These are phyloP conservation scores for Manis javanica DNA, from an alignment of 2,797 vertebrate species.

Conservation along the genomic window DNA sequence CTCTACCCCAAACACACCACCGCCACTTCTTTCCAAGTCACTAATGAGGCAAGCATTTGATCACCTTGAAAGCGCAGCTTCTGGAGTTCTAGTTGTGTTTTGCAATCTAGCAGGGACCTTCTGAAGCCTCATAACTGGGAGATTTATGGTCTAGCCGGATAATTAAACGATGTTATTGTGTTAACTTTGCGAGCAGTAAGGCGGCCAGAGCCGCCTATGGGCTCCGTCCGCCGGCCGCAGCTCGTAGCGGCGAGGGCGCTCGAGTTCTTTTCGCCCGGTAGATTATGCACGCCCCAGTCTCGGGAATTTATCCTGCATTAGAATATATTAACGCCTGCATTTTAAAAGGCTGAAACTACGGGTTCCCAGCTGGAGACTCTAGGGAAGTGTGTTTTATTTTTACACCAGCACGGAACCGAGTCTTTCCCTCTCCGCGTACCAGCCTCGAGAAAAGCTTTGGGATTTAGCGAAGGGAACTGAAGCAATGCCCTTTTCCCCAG, in stretches of 20 bases:
- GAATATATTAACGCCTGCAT: slow-evolving; percentile 61
- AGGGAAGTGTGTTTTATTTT: slow-evolving; percentile 64
- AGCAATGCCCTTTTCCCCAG: slow-evolving; percentile 35
- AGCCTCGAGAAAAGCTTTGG: slow-evolving; percentile 33
- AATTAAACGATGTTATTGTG: slow-evolving; percentile 81
- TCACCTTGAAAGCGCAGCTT: slow-evolving; percentile 58
- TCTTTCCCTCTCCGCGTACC: background rate
- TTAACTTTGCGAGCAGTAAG: slow-evolving; percentile 77
- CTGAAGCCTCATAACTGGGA: slow-evolving; percentile 68
- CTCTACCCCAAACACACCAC: background rate
- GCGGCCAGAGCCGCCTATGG: slow-evolving; percentile 18
- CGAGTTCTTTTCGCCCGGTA: background rate
- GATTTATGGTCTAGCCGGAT: slow-evolving; percentile 68
- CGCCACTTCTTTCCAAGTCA: background rate
- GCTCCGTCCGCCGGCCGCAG: background rate
- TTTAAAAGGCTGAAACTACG: slow-evolving; percentile 48
- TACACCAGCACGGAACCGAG: background rate
- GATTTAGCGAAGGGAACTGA: background rate
- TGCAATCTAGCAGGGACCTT: slow-evolving; percentile 54
- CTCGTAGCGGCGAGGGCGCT: background rate
- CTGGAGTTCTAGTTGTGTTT: slow-evolving; percentile 66
- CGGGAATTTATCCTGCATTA: slow-evolving; percentile 49
- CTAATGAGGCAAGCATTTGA: background rate
- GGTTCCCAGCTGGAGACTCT: slow-evolving; percentile 46
- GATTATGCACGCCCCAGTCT: background rate